Evolutionary conservation across 1,140 invertebrate genomes (phyloP).

Genomic region (Papilio aristodemus): DNA sequence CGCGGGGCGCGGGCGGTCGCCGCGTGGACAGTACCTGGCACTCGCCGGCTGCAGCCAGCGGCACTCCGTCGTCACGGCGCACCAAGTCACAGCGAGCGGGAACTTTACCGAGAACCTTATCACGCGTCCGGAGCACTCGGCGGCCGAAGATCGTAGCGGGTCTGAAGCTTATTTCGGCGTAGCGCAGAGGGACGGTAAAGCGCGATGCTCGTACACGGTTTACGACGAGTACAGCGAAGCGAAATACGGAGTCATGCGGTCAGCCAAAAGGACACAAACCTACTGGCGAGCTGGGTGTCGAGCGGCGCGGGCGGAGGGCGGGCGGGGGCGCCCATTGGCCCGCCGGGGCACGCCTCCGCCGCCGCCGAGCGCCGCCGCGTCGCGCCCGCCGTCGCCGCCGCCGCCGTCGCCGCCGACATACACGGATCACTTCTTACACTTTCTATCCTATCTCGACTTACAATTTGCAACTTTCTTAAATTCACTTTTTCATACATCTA

Average conservation of each 20-base stretch:
- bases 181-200: conserved; percentile 50
- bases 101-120: conserved; percentile 60
- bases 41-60: conserved; percentile 57
- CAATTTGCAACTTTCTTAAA: conserved; percentile 12
- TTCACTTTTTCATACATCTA: too few species aligned
- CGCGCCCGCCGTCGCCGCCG: conserved; percentile 44
- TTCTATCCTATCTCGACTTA: conserved; percentile 36
- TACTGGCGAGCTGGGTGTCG: conserved; percentile 76
- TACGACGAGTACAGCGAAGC: conserved; percentile 79
- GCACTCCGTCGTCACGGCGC: conserved; percentile 53
- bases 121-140: conserved; percentile 56
- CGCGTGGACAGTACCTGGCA: conserved; percentile 66
- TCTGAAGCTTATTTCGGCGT: conserved; percentile 58
- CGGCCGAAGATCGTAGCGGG: conserved; percentile 43
- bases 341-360: conserved; percentile 73
- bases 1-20: conserved; percentile 41
- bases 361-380: conserved; percentile 47
- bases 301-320: conserved; percentile 59
- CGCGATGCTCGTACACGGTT: conserved; percentile 67
- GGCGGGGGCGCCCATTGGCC: conserved; percentile 71
- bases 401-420: conserved; percentile 47
- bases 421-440: conserved; percentile 52
- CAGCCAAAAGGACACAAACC: conserved; percentile 81
- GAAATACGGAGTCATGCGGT: conserved; percentile 81
- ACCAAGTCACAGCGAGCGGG: conserved; percentile 54